These are phyloP conservation scores for Fragum fragum DNA, from an alignment of 2,888 invertebrate genomes.

Conservation along the genomic window DNA sequence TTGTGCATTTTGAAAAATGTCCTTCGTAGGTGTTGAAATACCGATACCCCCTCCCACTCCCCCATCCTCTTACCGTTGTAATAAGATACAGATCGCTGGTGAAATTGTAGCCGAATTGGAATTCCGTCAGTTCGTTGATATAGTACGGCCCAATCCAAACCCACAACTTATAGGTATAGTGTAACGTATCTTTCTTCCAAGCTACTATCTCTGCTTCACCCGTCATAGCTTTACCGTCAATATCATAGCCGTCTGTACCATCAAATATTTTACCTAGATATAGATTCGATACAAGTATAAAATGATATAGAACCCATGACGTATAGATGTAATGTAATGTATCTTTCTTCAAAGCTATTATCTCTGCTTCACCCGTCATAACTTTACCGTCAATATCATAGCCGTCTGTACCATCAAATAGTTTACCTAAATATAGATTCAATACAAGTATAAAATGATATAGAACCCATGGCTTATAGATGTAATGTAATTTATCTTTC, in stretches of 20 bases:
- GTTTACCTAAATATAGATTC: too few species aligned
- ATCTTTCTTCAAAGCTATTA: slow-evolving; percentile 29
- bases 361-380: slow-evolving; percentile 22
- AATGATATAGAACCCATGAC: background rate
- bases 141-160: slow-evolving; percentile 33
- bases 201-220: slow-evolving; percentile 38
- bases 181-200: slow-evolving; percentile 25
- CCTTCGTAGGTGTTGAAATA: too few species aligned
- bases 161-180: background rate
- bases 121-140: slow-evolving; percentile 13
- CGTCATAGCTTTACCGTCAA: background rate
- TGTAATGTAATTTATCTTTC: background rate
- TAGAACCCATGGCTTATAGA: background rate
- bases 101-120: background rate
- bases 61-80: background rate
- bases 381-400: slow-evolving; percentile 12
- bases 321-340: slow-evolving; percentile 6
- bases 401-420: slow-evolving; percentile 41
- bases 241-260: slow-evolving; percentile 39
- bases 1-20: too few species aligned
- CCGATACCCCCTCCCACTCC: too few species aligned
- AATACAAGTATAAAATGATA: too few species aligned
- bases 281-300: too few species aligned
- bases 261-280: too few species aligned
- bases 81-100: slow-evolving; percentile 1